These are phyloP conservation scores for Pseudorectes ferrugineus DNA, from an alignment of 2,113 vertebrate genomes.

Conservation along the genomic window DNA sequence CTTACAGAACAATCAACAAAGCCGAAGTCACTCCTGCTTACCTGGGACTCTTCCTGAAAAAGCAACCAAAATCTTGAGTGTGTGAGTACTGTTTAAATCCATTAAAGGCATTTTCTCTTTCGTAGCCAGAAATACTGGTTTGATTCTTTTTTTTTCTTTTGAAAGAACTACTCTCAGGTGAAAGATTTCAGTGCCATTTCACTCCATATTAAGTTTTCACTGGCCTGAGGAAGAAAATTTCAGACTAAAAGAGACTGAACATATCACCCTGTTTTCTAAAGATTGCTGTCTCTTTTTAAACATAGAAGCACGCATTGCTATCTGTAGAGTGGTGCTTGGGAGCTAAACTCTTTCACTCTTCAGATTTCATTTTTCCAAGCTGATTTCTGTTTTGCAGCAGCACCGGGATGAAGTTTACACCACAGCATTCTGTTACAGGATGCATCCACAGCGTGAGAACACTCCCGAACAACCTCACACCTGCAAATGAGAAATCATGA, in stretches of 20 bases:
- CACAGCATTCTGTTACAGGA: neutral
- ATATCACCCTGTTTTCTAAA: neutral
- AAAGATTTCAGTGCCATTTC: neutral
- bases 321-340: rapidly evolving
- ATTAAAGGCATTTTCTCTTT: neutral
- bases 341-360: neutral
- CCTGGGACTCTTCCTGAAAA: neutral
- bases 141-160: neutral
- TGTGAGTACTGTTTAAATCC: neutral
- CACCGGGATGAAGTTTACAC: neutral
- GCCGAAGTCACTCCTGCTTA: neutral
- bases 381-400: neutral
- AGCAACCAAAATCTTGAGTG: neutral
- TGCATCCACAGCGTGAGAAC: neutral
- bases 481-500: neutral
- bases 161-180: neutral
- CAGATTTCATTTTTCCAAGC: neutral
- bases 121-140: neutral
- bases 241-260: neutral
- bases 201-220: neutral
- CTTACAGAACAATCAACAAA: neutral
- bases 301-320: neutral
- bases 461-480: neutral
- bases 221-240: neutral
- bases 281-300: neutral